Evolutionary conservation across 2,113 vertebrate genomes (phyloP).

Genomic region (Nestor notabilis): DNA sequence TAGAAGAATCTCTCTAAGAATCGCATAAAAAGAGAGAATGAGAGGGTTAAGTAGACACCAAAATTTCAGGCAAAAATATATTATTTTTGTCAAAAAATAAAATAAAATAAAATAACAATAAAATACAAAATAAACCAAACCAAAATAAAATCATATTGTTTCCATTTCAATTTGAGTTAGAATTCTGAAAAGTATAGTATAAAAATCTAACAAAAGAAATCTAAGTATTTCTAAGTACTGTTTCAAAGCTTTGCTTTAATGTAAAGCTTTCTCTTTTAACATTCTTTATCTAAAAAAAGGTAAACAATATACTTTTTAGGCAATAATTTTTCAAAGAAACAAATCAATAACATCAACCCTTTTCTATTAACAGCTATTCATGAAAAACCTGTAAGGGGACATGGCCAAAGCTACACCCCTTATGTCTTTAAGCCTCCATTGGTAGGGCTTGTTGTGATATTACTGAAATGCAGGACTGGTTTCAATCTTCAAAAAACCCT

Average conservation of each 20-base stretch:
- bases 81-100: background rate
- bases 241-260: background rate
- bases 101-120: background rate
- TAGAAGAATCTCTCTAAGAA: background rate
- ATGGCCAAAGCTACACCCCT: background rate
- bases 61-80: background rate
- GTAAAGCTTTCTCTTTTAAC: background rate
- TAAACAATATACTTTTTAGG: background rate
- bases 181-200: background rate
- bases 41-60: background rate
- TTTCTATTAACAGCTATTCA: background rate
- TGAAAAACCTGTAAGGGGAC: background rate
- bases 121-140: too few relatives aligned
- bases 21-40: background rate
- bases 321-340: background rate
- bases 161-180: background rate
- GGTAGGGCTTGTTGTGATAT: background rate
- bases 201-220: background rate
- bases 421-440: background rate
- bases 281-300: background rate
- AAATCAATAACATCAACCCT: background rate
- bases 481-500: background rate
- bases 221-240: background rate
- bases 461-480: background rate
- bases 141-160: too few relatives aligned